phyloP scores from a whole-genome alignment of 2,113 vertebrate species.

The Solenodon paradoxus region DNA sequence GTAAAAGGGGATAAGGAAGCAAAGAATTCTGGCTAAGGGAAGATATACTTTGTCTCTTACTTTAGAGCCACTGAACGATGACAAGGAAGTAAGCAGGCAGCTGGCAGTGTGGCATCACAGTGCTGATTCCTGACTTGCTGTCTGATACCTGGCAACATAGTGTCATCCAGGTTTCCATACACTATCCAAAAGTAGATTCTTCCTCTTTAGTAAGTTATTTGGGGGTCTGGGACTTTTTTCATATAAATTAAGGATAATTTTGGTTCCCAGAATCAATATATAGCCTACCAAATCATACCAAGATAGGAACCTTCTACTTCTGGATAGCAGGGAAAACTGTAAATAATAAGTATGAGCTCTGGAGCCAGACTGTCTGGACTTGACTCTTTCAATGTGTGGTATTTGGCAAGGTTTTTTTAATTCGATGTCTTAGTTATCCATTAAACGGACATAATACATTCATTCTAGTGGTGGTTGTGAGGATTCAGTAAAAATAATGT shows the following conservation, averaged over 20 bases:
- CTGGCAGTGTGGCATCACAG: not conserved
- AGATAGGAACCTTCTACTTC: not conserved
- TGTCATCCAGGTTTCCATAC: not conserved
- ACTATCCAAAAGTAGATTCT: not conserved
- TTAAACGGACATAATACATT: not conserved
- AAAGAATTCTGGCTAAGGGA: not conserved
- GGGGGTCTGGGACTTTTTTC: not conserved
- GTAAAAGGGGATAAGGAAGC: not conserved
- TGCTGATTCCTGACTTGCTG: not conserved
- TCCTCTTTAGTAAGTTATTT: not conserved
- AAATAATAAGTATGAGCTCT: not conserved
- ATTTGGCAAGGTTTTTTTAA: not conserved
- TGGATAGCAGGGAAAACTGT: not conserved
- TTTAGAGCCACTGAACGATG: not conserved
- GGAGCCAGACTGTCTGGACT: not conserved
- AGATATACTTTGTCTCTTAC: not conserved
- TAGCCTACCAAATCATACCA: not conserved
- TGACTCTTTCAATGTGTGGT: not conserved
- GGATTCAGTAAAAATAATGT: conserved; percentile 4
- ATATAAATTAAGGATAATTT: not conserved
- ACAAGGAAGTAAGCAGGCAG: not conserved
- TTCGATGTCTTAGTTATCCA: not conserved
- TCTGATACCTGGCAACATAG: not conserved
- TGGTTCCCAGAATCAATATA: not conserved
- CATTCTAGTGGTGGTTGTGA: not conserved